Percentiles rank a stretch among this genome's conserved stretches.
Conservation (phyloP, 1,140 invertebrate genomes). For the Drosophila lowei region DNA sequence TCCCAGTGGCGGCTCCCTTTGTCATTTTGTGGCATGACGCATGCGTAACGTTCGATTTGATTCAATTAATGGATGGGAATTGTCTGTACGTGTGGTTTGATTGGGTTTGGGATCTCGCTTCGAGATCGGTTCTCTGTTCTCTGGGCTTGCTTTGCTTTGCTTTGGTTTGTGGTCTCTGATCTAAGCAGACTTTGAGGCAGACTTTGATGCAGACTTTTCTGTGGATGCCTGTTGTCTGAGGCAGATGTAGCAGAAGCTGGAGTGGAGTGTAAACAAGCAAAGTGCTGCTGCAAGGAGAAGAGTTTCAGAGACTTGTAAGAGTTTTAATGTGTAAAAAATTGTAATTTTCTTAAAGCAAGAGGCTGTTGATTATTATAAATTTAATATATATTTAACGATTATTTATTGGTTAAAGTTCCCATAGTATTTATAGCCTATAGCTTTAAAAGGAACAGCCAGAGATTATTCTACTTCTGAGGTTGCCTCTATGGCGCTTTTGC, state of each 20-base stretch:
- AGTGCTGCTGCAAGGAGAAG: slow-evolving; percentile 20
- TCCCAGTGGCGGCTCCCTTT: slow-evolving; percentile 64
- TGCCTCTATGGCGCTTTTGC: too few species aligned
- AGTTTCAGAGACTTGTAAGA: background rate
- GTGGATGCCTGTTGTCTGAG: slow-evolving; percentile 8
- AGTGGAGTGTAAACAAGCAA: slow-evolving; percentile 38
- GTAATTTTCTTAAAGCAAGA: too few species aligned
- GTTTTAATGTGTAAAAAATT: background rate
- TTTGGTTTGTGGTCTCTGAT: slow-evolving; percentile 9
- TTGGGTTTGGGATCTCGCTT: slow-evolving; percentile 26
- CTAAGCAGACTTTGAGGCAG: slow-evolving; percentile 51
- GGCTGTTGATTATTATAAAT: too few species aligned
- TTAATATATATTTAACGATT: too few species aligned
- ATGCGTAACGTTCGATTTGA: slow-evolving; percentile 81
- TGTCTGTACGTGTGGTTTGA: slow-evolving; percentile 67
- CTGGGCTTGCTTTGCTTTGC: background rate
- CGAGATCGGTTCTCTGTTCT: slow-evolving; percentile 4
- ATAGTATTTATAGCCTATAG: too few species aligned
- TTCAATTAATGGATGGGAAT: slow-evolving; percentile 79
- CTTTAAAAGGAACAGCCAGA: too few species aligned
- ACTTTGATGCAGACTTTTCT: slow-evolving; percentile 4
- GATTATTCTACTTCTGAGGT: too few species aligned
- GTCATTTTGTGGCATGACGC: slow-evolving; percentile 75
- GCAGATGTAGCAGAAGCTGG: slow-evolving; percentile 33
- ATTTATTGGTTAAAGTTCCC: too few species aligned